Base-by-base conservation (phyloP, 2,113 vertebrate genomes). In the Camelus bactrianus region DNA sequence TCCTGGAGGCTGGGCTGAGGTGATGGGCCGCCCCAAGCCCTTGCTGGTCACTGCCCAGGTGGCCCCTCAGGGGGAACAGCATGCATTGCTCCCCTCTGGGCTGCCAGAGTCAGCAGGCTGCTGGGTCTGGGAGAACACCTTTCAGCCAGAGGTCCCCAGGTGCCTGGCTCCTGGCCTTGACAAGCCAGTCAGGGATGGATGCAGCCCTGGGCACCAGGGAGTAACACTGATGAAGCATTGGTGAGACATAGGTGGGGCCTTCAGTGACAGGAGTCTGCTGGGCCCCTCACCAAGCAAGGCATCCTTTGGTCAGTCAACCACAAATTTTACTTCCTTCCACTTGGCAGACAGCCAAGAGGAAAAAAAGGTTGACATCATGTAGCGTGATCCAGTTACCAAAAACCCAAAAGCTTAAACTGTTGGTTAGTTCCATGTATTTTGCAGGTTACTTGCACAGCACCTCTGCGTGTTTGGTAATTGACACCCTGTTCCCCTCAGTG, bases 241-340 rank as follows among this genome's bases (percentile, higher is more conserved):
- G 38, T 5, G 48, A 80, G 42, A 38, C 17, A 0, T 32, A 13
- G 17, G 16, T 28, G 24, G 70, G 46, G 65, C 30, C 7, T 30
- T 8, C 20, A 42, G 48, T 19, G 62, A 6, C 20, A 91, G 77
- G 48, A 15, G n/a, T 85, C 62, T 5, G 13, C 70, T 8, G 38
- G 35, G 8, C 17, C 69, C 26, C 35, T 86, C 9, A 3, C 28
- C 4, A 46, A 67, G 32, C 2, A 9, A 87, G 70, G 48, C 42
- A 32, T 32, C 24, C 42, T 75, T 58, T 38, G 62, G 62, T 46
- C 35, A 6, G n/a, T 69, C 19, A 52, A 20, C 80, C 42, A 46
- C 54, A 82, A 26, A 24, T 58, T 46, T 50, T 77, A 32, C 35
- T 93, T 95, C 60, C n/a, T 97, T 75, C 88, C 56, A 82, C 52